Conservation (phyloP, 2,797 vertebrate species). For the Micromesistius poutassou region DNA sequence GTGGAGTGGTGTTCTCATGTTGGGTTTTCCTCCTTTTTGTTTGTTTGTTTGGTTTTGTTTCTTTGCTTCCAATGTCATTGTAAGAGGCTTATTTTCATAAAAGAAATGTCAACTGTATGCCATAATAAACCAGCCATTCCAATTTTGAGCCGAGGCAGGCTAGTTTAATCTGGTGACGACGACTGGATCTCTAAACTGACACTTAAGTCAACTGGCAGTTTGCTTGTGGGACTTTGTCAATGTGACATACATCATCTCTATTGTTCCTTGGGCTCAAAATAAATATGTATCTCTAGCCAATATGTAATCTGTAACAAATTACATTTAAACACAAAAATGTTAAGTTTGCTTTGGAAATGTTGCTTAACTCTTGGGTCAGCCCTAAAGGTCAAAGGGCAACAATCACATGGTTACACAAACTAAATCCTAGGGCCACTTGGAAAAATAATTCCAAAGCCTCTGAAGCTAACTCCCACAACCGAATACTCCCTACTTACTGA, state of each 20-base stretch:
- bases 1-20: slow-evolving; percentile 29
- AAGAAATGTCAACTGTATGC: slow-evolving; percentile 45
- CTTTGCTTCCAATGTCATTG: slow-evolving; percentile 52
- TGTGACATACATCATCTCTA: background rate
- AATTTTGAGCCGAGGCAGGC: slow-evolving; percentile 52
- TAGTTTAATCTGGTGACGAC: slow-evolving; percentile 33
- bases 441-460: no score
- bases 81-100: slow-evolving; percentile 57
- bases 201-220: background rate
- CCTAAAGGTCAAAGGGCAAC: no score
- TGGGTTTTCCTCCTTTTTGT: slow-evolving; percentile 4
- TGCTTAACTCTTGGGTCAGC: background rate
- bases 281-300: no score
- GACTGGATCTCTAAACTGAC: background rate
- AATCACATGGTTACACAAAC: background rate
- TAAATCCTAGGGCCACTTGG: background rate
- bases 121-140: slow-evolving; percentile 60
- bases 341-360: no score
- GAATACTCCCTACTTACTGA: background rate
- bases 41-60: slow-evolving; percentile 53
- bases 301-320: background rate
- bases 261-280: background rate
- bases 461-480: background rate
- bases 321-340: background rate
- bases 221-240: no score